Conservation (phyloP, 2,797 vertebrate species). For the Leptodactylus fallax region DNA sequence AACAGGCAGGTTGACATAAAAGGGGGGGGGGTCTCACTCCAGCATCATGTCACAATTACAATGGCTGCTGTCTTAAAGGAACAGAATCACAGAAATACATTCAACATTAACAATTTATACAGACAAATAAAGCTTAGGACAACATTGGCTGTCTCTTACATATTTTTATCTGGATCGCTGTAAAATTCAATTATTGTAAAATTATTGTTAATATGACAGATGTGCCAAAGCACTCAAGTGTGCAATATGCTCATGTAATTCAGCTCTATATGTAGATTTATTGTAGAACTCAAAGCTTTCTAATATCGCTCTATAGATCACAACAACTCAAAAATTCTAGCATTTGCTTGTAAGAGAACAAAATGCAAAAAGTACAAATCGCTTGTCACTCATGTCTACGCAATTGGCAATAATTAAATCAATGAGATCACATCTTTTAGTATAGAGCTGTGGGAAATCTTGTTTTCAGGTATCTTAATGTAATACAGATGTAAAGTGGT, state of each 20-base stretch:
- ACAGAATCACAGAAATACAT: too few relatives aligned
- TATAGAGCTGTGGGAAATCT: constrained; percentile 28
- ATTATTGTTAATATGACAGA: neutral
- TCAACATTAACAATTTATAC: too few relatives aligned
- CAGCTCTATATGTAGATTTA: constrained; percentile 12
- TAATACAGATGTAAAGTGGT: constrained; percentile 56
- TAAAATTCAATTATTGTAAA: neutral
- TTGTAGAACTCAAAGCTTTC: neutral
- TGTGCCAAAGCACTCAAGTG: neutral
- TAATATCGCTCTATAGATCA: neutral
- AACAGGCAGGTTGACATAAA: too few relatives aligned
- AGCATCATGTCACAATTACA: too few relatives aligned
- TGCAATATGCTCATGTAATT: neutral
- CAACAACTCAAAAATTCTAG: neutral
- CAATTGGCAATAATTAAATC: constrained; percentile 50
- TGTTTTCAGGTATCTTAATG: constrained; percentile 45
- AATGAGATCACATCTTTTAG: constrained; percentile 37
- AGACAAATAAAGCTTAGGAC: too few relatives aligned
- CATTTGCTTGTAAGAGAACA: neutral
- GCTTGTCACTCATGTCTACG: neutral
- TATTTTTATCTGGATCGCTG: neutral
- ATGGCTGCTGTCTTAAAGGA: too few relatives aligned
- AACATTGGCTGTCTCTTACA: too few relatives aligned
- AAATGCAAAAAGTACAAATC: neutral
- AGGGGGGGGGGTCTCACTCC: too few relatives aligned